Evolutionary conservation across 2,113 vertebrate species (phyloP).

Genomic region (Paratilapia polleni): DNA sequence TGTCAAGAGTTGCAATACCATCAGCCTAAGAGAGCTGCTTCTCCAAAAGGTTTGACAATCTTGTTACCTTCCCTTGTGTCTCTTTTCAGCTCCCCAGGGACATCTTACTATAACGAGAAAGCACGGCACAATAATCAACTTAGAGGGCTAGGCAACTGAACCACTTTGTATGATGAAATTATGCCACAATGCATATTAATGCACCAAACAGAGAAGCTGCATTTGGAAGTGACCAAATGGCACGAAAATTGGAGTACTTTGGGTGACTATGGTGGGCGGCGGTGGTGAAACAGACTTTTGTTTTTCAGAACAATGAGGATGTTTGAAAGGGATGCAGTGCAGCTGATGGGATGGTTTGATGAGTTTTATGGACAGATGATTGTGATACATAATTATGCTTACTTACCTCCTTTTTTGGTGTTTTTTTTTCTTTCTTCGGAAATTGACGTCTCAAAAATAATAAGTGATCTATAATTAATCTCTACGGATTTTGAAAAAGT

Average conservation of each 20-base stretch:
- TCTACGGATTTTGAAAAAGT: neutral
- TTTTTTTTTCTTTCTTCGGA: neutral
- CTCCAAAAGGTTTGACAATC: conserved; percentile 73
- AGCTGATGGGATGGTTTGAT: conserved; percentile 54
- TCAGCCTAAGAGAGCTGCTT: conserved; percentile 49
- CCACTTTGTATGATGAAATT: conserved; percentile 79
- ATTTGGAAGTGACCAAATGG: conserved; percentile 43
- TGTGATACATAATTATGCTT: conserved; percentile 42
- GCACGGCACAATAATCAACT: conserved; percentile 75
- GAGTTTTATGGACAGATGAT: conserved; percentile 54
- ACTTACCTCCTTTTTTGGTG: conserved; percentile 57
- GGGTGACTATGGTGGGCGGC: conserved; percentile 37
- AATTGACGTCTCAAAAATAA: neutral
- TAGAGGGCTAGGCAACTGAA: conserved; percentile 61
- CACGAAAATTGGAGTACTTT: conserved; percentile 35
- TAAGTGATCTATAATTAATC: neutral
- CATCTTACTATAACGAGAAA: conserved; percentile 65
- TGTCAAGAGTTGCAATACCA: conserved; percentile 57
- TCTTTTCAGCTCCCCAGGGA: conserved; percentile 69
- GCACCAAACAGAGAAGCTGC: conserved; percentile 36
- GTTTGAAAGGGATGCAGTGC: conserved; percentile 41
- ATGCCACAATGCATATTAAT: conserved; percentile 41
- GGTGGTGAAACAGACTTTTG: conserved; percentile 24
- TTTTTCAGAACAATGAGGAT: conserved; percentile 54
- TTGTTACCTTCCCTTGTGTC: conserved; percentile 70